phyloP scores from a whole-genome alignment of 2,888 invertebrate species.

The Caenorhabditis macrosperma region DNA sequence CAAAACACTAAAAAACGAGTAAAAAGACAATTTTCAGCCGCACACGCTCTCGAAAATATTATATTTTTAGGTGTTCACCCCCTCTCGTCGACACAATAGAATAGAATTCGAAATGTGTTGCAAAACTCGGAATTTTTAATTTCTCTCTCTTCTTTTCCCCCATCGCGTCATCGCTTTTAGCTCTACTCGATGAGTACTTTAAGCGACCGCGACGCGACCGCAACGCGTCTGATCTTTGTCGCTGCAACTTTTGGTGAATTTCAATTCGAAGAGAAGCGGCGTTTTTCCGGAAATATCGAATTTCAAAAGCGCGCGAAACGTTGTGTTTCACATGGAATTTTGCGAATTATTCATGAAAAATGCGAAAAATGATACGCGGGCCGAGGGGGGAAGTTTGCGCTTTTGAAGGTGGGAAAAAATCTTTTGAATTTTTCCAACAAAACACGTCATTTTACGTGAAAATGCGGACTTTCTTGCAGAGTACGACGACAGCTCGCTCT shows the following conservation, averaged over 20 bases:
- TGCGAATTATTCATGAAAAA: conserved; percentile 21
- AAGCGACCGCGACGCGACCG: background rate
- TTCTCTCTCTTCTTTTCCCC: background rate
- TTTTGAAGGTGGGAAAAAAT: background rate
- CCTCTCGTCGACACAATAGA: background rate
- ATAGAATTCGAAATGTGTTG: background rate
- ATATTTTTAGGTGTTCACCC: background rate
- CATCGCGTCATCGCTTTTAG: too few relatives aligned
- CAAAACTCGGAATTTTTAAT: background rate
- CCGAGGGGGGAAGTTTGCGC: conserved; percentile 21
- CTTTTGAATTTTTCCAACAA: background rate
- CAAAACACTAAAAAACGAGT: background rate
- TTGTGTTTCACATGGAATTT: background rate
- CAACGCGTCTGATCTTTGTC: too few relatives aligned
- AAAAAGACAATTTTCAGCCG: background rate
- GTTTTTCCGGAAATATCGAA: background rate
- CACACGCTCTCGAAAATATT: background rate
- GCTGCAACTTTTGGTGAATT: background rate
- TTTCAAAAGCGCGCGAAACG: background rate
- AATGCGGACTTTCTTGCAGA: conserved; percentile 22
- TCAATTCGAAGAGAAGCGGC: background rate
- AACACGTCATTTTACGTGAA: background rate
- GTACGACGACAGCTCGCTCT: conserved; percentile 48
- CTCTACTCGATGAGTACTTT: too few relatives aligned
- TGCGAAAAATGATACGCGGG: conserved; percentile 14